Percentiles rank a stretch among this genome's conserved stretches.
These are phyloP conservation scores for Cynaeus angustus DNA, from an alignment of 2,888 invertebrate genomes.

Conservation along the genomic window DNA sequence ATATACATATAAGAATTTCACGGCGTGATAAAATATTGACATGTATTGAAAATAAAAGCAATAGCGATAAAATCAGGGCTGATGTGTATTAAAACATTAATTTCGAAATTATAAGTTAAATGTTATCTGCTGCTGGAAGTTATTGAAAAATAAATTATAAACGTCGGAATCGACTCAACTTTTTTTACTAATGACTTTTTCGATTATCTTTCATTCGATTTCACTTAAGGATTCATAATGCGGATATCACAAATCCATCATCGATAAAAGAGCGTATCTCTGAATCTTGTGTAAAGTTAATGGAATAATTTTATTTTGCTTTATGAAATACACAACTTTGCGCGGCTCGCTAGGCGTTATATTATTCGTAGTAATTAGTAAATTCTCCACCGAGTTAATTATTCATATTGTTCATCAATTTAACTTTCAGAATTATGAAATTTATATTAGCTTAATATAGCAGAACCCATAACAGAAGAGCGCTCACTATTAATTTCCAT, in stretches of 20 bases:
- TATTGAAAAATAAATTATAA: conserved; percentile 11
- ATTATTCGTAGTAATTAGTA: conserved; percentile 12
- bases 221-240: conserved; percentile 55
- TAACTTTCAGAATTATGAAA: conserved; percentile 7
- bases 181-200: conserved; percentile 54
- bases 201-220: conserved; percentile 54
- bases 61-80: too few relatives aligned
- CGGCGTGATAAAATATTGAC: neutral
- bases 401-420: conserved; percentile 8
- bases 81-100: too few relatives aligned
- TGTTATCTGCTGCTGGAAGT: neutral
- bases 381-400: conserved; percentile 20
- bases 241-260: conserved; percentile 51
- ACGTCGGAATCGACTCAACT: conserved; percentile 9
- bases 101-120: too few relatives aligned
- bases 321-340: conserved; percentile 10
- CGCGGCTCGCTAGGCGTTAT: neutral
- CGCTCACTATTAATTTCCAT: neutral
- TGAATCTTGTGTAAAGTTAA: conserved; percentile 42
- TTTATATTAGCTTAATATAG: conserved; percentile 7
- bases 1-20: neutral
- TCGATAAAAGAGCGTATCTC: conserved; percentile 48
- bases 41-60: too few relatives aligned
- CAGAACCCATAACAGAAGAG: conserved; percentile 1
- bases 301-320: conserved; percentile 31